Conservation (phyloP, 2,888 invertebrate genomes). For the Aspidiotus rigidus region DNA sequence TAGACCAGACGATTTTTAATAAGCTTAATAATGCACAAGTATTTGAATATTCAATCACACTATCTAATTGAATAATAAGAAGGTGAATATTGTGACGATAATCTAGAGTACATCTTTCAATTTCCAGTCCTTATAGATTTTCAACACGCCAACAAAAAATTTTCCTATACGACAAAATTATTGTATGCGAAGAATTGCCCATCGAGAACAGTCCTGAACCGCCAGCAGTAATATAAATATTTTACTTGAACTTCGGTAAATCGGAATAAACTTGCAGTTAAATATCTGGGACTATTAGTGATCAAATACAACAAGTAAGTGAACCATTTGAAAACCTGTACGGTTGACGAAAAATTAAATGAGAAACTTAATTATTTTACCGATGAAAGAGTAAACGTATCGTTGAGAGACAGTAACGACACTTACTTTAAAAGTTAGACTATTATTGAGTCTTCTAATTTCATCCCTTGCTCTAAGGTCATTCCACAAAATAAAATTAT, state of each 20-base stretch:
- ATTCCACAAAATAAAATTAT: slow-evolving; percentile 85
- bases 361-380: not conserved
- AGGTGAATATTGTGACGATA: too few species aligned
- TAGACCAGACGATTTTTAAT: too few species aligned
- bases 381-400: not conserved
- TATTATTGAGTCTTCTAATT: slow-evolving; percentile 68
- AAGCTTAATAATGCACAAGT: too few species aligned
- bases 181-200: too few species aligned
- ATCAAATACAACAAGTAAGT: slow-evolving; percentile 19
- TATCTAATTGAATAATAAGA: too few species aligned
- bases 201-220: too few species aligned
- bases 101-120: too few species aligned
- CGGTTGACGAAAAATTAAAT: not conserved
- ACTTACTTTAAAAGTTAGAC: slow-evolving; percentile 57
- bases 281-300: slow-evolving; percentile 23
- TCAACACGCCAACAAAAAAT: too few species aligned
- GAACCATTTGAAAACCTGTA: slow-evolving; percentile 31
- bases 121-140: too few species aligned
- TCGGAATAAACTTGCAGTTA: slow-evolving; percentile 30
- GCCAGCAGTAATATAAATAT: too few species aligned
- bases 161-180: too few species aligned
- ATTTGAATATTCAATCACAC: too few species aligned
- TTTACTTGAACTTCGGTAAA: slow-evolving; percentile 34
- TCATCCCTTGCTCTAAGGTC: slow-evolving; percentile 66
- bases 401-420: not conserved